Evolutionary conservation across 2,113 vertebrate species (phyloP), one percentile per base, ranked within the genome.

Genomic region (Himantopus leucocephalus): DNA sequence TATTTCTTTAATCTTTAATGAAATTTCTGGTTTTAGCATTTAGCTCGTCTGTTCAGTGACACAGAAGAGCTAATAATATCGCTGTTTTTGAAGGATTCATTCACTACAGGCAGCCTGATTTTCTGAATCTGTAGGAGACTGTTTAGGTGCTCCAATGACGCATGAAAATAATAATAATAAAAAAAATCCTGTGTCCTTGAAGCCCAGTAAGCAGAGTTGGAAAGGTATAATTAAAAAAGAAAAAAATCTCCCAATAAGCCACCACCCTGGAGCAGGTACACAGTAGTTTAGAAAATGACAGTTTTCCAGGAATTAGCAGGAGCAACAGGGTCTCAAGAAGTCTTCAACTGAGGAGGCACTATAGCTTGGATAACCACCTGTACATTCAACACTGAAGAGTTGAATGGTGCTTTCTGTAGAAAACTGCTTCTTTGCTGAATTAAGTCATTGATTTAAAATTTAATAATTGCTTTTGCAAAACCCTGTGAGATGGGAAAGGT

Each of bases 1-100:
- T 95, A 97, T 94, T 98, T 92, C 96, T 94, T 97, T 97, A 95
- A 97, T 97, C 93, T 97, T 96, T 96, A 97, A 92, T 97, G 96
- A 95, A 96, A 97, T 96, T 96, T 96, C 91, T 96, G 37, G 76
- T 79, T 96, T 97, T 96, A 94, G 92, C 91, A 95, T 97, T 98
- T 97, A 95, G 88, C 92, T 96, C 47, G 10, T 95, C 83, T 97
- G 39, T 83, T 95, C 92, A 96, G 81, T 93, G 87, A 93, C 92
- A 94, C 83, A 96, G 92, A 97, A 97, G 95, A 95, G 85, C 88
- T 97, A 97, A 96, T 95, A 86, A 90, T 97, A 96, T 88, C 66
- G 79, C 88, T 96, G 53, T 75, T 94, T 95, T 85, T 90, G 66
- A 97, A 97, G 87, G 72, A 95, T 92, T 97, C 95, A 85, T 94